These are phyloP conservation scores for Conops quadrifasciatus DNA, from an alignment of 2,888 invertebrate species.

Conservation along the genomic window DNA sequence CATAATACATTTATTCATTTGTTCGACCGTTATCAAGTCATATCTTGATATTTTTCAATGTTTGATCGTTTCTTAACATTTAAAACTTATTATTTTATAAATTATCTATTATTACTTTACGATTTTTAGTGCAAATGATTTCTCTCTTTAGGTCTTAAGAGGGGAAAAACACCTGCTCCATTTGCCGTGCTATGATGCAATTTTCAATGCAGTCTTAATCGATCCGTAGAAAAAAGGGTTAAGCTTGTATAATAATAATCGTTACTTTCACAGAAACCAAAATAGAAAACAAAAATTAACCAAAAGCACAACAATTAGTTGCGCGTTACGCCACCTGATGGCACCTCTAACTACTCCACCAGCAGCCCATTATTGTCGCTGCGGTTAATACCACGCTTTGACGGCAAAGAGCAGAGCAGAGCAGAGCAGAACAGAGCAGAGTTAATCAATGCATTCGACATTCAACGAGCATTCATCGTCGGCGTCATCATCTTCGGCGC, in stretches of 20 bases:
- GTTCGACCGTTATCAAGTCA: too few relatives aligned
- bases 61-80: too few relatives aligned
- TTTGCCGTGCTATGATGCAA: not conserved
- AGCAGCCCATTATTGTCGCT: not conserved
- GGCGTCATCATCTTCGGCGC: too few relatives aligned
- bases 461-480: too few relatives aligned
- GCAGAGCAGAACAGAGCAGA: not conserved
- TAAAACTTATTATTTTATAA: too few relatives aligned
- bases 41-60: too few relatives aligned
- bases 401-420: not conserved
- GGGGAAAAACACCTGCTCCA: not conserved
- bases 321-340: slow-evolving; percentile 15
- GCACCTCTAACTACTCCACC: slow-evolving; percentile 2
- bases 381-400: not conserved
- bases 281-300: slow-evolving; percentile 5
- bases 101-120: too few relatives aligned
- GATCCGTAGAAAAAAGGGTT: slow-evolving; percentile 13
- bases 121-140: too few relatives aligned
- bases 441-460: too few relatives aligned
- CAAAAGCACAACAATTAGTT: slow-evolving; percentile 7
- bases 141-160: too few relatives aligned
- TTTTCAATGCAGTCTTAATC: slow-evolving; percentile 12
- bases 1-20: too few relatives aligned
- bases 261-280: slow-evolving; percentile 15
- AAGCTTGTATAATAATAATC: slow-evolving; percentile 5